A percentile compares a stretch with the other conserved stretches of the same genome.
phyloP scores from a whole-genome alignment of 2,113 vertebrate species.

The Lagenorhynchus albirostris region DNA sequence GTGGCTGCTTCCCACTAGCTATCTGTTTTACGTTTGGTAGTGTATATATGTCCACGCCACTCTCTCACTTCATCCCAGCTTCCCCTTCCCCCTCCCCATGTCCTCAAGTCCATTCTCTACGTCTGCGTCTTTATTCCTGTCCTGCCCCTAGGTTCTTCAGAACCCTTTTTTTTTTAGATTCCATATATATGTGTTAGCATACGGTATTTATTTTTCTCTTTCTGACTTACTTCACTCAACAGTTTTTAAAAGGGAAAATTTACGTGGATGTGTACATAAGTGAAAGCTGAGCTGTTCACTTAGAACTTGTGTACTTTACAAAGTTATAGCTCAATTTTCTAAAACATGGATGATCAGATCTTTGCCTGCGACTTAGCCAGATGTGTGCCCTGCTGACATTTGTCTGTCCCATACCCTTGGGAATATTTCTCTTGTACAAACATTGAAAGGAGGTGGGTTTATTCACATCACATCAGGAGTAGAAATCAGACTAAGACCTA shows the following conservation, averaged over 20 bases:
- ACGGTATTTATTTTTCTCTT: no score
- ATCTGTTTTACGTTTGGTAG: no score
- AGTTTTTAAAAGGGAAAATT: neutral
- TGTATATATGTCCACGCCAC: no score
- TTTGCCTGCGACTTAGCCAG: neutral
- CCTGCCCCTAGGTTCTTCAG: no score
- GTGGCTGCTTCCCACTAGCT: no score
- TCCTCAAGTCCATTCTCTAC: no score
- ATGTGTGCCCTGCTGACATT: neutral
- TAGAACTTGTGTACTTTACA: neutral
- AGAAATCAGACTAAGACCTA: neutral
- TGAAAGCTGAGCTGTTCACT: neutral
- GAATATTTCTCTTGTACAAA: neutral
- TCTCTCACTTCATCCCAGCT: no score
- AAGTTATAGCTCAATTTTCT: constrained; percentile 6
- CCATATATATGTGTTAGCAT: no score
- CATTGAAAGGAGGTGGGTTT: neutral
- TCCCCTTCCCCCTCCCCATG: no score
- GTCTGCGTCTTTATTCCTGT: no score
- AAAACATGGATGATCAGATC: neutral
- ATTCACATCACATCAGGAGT: neutral
- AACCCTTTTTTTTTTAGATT: no score
- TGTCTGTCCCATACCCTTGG: neutral
- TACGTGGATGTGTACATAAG: neutral
- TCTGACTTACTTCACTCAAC: neutral